Base-by-base conservation (phyloP, 1,140 invertebrate species). In the Diorhabda carinulata region DNA sequence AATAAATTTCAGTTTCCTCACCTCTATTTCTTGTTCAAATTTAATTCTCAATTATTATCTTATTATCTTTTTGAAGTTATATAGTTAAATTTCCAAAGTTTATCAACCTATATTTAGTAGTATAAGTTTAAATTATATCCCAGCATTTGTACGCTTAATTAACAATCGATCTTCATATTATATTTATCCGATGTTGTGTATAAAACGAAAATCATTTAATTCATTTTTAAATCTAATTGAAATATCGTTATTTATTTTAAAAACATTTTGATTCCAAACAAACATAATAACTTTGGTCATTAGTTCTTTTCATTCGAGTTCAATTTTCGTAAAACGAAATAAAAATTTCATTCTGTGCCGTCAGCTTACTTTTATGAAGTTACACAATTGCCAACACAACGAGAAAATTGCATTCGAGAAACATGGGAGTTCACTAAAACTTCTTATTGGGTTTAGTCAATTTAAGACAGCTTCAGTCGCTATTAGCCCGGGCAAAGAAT, bases 361-460 rank as follows among this genome's bases (percentile, higher is more conserved):
- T 71, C 70, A 70, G 69, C 69, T 70, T 60, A 65, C 61, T 67
- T 70, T 70, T 67, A 67, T 61, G 47, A 70, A 66, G 65, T 67
- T 67, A 67, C 58, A 67, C 58, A 67, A 60, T 67, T 66, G 47
- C 64, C 57, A 68, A 71, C 70, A 71, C 73, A 70, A 71, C 66
- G 69, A 69, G 70, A 70, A 75, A 75, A 75, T 75, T 71, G 70
- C 70, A 75, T 73, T 73, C 68, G 47, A 57, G 61, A 69, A 67
- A 67, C 68, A 66, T 64, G 63, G 72, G 65, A 71, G 70, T 73
- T 68, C 67, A 71, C 73, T 73, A 72, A 75, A 75, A 77, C 72
- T 74, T 72, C 60, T 73, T 77, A 77, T 77, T 75, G 70, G 71
- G 75, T 77, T 77, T 75, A 68, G 69, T 74, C 75, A 76, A 76